Percentiles rank a stretch among this genome's conserved stretches.
Conservation (phyloP, 2,888 invertebrate species). For the Drosophila rubida region DNA sequence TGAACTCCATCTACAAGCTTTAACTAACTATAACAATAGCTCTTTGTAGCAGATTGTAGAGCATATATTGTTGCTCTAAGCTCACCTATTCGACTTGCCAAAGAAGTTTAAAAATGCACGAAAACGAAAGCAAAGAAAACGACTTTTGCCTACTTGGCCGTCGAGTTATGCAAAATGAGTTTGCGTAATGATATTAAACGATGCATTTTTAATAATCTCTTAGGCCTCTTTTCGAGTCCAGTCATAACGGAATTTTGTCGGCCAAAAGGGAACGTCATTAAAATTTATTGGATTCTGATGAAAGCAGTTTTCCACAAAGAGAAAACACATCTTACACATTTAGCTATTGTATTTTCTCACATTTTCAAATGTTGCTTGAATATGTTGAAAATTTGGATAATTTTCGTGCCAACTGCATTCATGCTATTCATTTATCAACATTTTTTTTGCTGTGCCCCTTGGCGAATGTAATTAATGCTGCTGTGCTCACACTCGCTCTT, state of each 20-base stretch:
- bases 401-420: neutral
- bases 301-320: neutral
- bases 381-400: neutral
- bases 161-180: constrained; percentile 35
- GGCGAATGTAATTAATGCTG: constrained; percentile 67
- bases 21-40: neutral
- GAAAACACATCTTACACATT: neutral
- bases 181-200: constrained; percentile 43
- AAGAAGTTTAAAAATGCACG: neutral
- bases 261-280: constrained; percentile 27
- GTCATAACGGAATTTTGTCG: neutral
- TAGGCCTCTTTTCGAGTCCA: neutral
- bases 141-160: neutral
- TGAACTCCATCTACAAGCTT: too few relatives aligned
- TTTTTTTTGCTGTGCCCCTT: constrained; percentile 18
- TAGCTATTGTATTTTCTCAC: too few relatives aligned
- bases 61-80: neutral
- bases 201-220: constrained; percentile 45
- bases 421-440: constrained; percentile 50
- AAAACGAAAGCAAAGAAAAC: neutral
- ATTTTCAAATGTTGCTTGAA: neutral
- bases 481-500: constrained; percentile 8
- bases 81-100: neutral
- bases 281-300: constrained; percentile 45
- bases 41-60: neutral